A percentile compares a stretch with the other conserved stretches of the same genome.
These are phyloP conservation scores for Agonopterix alstromeriana DNA, from an alignment of 2,888 invertebrate genomes.

Conservation along the genomic window DNA sequence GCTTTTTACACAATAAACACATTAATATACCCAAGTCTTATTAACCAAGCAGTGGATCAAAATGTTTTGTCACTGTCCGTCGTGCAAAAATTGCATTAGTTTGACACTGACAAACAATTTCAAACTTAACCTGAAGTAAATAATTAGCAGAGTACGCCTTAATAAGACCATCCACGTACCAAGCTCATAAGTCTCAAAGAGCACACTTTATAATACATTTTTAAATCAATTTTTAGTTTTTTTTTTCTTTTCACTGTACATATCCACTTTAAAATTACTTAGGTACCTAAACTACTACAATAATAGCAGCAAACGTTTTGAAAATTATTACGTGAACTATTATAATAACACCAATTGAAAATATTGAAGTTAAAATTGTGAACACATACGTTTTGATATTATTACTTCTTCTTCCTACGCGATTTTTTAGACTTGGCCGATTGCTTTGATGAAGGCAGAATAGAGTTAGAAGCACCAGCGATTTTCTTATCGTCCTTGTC, in stretches of 20 bases:
- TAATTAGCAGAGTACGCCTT: too few relatives aligned
- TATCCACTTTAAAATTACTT: slow-evolving; percentile 44
- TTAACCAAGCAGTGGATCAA: too few relatives aligned
- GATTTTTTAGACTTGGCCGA: slow-evolving; percentile 72
- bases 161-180: slow-evolving; percentile 6
- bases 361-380: slow-evolving; percentile 34
- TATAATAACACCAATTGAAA: slow-evolving; percentile 30
- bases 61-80: background rate
- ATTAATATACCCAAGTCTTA: too few relatives aligned
- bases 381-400: slow-evolving; percentile 49
- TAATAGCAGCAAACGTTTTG: slow-evolving; percentile 33
- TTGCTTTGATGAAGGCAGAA: slow-evolving; percentile 55
- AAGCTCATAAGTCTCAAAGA: slow-evolving; percentile 22
- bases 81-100: slow-evolving; percentile 6
- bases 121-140: too few relatives aligned
- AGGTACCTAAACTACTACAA: slow-evolving; percentile 42
- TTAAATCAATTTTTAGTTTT: slow-evolving; percentile 29
- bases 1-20: too few relatives aligned
- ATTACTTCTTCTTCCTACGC: slow-evolving; percentile 78
- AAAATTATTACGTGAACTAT: slow-evolving; percentile 12
- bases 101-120: too few relatives aligned
- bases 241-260: slow-evolving; percentile 56
- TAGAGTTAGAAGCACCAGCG: slow-evolving; percentile 47
- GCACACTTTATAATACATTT: slow-evolving; percentile 26
- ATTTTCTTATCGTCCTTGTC: slow-evolving; percentile 69